Percentiles rank a stretch among this genome's conserved stretches.
Conservation (phyloP, 2,113 vertebrate species). For the Microtus ochrogaster region DNA sequence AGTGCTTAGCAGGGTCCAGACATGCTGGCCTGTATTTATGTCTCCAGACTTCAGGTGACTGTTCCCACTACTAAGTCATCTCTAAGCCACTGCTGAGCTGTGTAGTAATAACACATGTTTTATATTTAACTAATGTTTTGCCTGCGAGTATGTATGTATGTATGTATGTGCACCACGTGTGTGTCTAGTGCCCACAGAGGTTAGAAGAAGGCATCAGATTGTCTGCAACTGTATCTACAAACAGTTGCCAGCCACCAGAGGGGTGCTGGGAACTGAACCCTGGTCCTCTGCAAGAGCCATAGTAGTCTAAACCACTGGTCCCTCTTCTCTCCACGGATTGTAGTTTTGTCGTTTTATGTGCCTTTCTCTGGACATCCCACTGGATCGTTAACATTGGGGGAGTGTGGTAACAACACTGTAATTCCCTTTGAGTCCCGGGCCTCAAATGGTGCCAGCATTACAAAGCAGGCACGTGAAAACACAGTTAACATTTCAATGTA, state of each 20-base stretch:
- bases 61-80: background rate
- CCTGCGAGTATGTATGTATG: background rate
- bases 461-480: background rate
- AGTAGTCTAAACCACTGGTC: background rate
- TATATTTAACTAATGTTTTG: background rate
- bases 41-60: background rate
- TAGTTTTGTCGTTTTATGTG: background rate
- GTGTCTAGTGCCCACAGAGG: background rate
- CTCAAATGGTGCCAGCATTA: background rate
- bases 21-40: background rate
- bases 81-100: background rate
- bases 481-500: constrained; percentile 24
- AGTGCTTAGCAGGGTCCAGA: background rate
- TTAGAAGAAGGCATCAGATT: background rate
- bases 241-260: background rate
- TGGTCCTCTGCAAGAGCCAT: background rate
- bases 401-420: background rate
- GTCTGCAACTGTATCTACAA: background rate
- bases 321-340: background rate
- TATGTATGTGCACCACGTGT: background rate
- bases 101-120: background rate
- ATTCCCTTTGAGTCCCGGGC: background rate
- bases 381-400: background rate
- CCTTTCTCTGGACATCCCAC: background rate
- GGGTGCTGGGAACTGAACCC: background rate